Base-by-base conservation (phyloP, 2,797 vertebrate genomes). In the Argentina silus region DNA sequence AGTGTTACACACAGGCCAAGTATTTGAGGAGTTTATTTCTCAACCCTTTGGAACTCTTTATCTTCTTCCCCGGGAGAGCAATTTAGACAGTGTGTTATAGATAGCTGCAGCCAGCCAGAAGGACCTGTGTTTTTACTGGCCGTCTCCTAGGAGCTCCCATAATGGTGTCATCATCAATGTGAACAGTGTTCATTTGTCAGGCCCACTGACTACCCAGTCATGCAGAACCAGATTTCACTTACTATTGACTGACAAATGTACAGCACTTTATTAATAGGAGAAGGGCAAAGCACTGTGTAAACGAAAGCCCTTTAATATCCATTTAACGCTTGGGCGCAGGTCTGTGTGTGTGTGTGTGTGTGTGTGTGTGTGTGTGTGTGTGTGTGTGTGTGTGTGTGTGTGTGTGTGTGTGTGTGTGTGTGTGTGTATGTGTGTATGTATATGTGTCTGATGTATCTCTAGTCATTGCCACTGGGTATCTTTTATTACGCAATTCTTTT, bases 171-270 rank as follows among this genome's bases (percentile, higher is more conserved):
- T 69, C 65, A 66, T 67, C 45, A 70, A 15, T 43, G 45, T 68
- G 63, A 70, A 17, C 64, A 42, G 43, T 60, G 70, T 62, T 67
- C 60, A 66, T 69, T 66, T 60, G 12, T 80, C 64, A 70, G 56
- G 62, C 9, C 51, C n/a, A 48, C 47, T 21, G 36, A 51, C 17
- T 63, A 59, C 19, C 60, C 21, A 69, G 47, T 21, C 68, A 72
- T 72, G 66, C 67, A 67, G 62, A 70, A 67, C 66, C 51, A 64
- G 36, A 15, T 55, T 64, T 72, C 19, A 53, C 56, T 5, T 48
- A 44, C 61, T 60, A 17, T n/a, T 17, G 27, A 64, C 53, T 50
- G 43, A 73, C 57, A 77, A 74, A 71, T 27, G 36, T 59, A 21
- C 51, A 70, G 57, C 43, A 57, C 63, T 21, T 57, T 65, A 53